These are phyloP conservation scores for Hydrophis major DNA, from an alignment of 2,797 vertebrate species.

Conservation along the genomic window DNA sequence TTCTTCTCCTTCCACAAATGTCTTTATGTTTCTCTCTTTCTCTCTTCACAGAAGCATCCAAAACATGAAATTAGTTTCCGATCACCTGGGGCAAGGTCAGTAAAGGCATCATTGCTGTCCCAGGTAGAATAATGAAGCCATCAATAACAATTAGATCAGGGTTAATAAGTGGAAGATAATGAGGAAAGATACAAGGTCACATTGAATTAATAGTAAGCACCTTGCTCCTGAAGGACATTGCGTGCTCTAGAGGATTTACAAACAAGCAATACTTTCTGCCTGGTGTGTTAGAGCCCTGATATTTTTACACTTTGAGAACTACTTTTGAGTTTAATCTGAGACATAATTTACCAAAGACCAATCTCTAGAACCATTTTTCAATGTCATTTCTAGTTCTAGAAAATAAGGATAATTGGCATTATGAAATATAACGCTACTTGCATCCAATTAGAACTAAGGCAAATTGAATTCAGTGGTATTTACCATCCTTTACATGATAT, in stretches of 20 bases:
- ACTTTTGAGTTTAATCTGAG: constrained; percentile 29
- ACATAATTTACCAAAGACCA: background rate
- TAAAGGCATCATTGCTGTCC: constrained; percentile 69
- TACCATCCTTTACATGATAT: background rate
- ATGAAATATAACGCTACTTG: background rate
- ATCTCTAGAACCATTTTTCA: background rate
- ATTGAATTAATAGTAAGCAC: constrained; percentile 54
- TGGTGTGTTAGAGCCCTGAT: constrained; percentile 17
- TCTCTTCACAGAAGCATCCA: constrained; percentile 42
- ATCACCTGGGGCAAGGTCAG: constrained; percentile 75
- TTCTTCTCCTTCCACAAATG: background rate
- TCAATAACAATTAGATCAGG: constrained; percentile 77
- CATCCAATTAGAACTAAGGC: background rate
- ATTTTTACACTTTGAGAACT: constrained; percentile 29
- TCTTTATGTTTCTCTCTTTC: background rate
- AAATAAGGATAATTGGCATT: background rate
- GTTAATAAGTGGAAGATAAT: constrained; percentile 69
- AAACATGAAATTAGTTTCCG: constrained; percentile 73
- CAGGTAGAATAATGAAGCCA: constrained; percentile 70
- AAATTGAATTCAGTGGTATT: background rate
- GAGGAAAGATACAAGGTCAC: constrained; percentile 66
- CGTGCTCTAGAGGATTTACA: constrained; percentile 19
- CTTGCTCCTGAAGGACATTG: constrained; percentile 33
- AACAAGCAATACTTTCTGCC: constrained; percentile 36
- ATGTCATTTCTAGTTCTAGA: background rate